Evolutionary conservation across 2,888 invertebrate genomes (phyloP), one percentile per base, ranked within the genome.

Genomic region (Stomorhina lunata): DNA sequence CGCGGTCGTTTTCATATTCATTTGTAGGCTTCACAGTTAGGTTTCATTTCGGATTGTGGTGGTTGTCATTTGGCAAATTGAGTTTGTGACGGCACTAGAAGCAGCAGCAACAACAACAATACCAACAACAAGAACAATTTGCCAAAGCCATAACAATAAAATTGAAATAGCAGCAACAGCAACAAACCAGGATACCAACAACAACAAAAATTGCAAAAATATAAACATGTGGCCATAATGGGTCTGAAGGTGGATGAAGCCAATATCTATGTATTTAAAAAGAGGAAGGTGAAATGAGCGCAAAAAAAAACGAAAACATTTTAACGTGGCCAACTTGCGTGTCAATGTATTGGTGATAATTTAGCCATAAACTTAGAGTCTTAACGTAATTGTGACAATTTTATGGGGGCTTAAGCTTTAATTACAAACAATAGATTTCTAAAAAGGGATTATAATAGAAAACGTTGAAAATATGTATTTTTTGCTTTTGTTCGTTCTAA

Each of bases 11-110:
- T 77, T 71, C 69, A 76, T 79, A 76, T 79, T 75, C 71, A 76
- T 79, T 82, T 79, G 69, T 71, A 79, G 82, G 79, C 82, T 71
- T 76, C 79, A 72, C 82, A 79, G 79, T 79, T 82, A 65, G 79
- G 43, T 43, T 59, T n/a, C n/a, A n/a, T n/a, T 59, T 32, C 48
- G 5, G 15, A 40, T 59, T 57, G 72, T 22, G 32, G 53, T 53
- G 53, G 37, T 78, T 81, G 73, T 78, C 82, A 82, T 71, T 82
- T 79, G 75, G 82, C 78, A 82, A 79, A 75, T 82, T 79, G 75
- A 57, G 78, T 81, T 78, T 81, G 72, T 48, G 48, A 48, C 22
- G 50, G 37, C 34, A 66, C 29, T 57, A 57, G 43, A 20, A 66
- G 29, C 40, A 34, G 2, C 63, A 63, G 25, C 34, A 53, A 32